Percentiles rank a stretch among this genome's conserved stretches.
phyloP scores from a whole-genome alignment of 1,140 invertebrate genomes.

The Ericerus pela region DNA sequence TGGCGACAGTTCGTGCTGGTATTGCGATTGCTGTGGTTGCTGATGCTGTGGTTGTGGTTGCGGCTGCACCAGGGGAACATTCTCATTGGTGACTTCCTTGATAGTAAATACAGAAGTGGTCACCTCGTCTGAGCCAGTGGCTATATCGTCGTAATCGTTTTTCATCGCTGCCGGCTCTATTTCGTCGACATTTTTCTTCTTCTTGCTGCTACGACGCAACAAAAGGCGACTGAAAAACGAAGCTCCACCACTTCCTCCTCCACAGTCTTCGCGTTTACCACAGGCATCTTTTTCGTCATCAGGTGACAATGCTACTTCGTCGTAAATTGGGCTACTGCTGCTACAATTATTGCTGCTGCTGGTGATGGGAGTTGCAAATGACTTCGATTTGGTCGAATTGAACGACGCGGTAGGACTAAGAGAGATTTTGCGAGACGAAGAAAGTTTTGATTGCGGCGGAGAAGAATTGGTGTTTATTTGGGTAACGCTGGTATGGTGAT shows the following conservation, averaged over 20 bases:
- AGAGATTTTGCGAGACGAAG: neutral
- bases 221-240: slow-evolving; percentile 45
- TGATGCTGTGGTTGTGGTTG: no score
- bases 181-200: slow-evolving; percentile 29
- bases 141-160: neutral
- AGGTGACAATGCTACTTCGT: neutral
- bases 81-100: no score
- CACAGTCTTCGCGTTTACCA: neutral
- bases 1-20: no score
- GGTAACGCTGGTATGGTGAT: neutral
- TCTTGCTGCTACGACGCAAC: slow-evolving; percentile 45
- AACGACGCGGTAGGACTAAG: neutral
- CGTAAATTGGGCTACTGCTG: neutral
- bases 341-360: no score
- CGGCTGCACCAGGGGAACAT: no score
- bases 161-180: slow-evolving; percentile 4
- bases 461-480: neutral
- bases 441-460: neutral
- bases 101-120: no score
- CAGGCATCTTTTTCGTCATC: neutral
- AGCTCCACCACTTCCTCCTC: no score
- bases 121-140: neutral
- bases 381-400: neutral
- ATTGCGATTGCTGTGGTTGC: no score
- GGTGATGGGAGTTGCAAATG: neutral